phyloP scores from a whole-genome alignment of 2,797 vertebrate species.

The Salmo trutta region DNA sequence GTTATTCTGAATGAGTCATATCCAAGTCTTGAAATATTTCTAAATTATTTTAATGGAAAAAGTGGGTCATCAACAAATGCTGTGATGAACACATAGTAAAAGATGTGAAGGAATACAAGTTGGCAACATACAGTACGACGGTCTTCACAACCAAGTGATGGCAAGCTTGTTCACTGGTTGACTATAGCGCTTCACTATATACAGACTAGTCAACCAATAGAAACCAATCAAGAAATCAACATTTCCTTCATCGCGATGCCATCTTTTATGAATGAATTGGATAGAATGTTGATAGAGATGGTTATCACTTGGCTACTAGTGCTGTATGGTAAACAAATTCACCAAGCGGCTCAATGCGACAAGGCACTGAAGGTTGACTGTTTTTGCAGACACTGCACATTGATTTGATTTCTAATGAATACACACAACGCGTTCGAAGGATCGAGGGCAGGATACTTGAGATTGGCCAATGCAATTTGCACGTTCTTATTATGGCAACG shows the following conservation, averaged over 20 bases:
- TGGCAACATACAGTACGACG: neutral
- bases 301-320: neutral
- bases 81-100: too few species aligned
- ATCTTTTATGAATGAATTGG: neutral
- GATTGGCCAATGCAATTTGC: neutral
- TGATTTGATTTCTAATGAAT: constrained; percentile 4
- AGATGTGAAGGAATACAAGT: neutral
- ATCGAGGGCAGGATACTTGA: neutral
- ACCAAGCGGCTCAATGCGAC: constrained; percentile 8
- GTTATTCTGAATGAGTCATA: neutral
- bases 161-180: neutral
- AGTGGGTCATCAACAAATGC: too few species aligned
- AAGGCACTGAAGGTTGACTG: neutral
- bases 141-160: neutral
- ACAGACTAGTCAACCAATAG: neutral
- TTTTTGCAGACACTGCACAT: constrained; percentile 18
- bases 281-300: neutral
- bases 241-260: neutral
- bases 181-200: neutral
- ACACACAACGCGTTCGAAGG: neutral
- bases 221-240: neutral
- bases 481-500: neutral
- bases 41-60: too few species aligned
- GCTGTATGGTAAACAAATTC: neutral
- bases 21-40: too few species aligned